Conservation (phyloP, 2,113 vertebrate species). For the Lepus americanus region DNA sequence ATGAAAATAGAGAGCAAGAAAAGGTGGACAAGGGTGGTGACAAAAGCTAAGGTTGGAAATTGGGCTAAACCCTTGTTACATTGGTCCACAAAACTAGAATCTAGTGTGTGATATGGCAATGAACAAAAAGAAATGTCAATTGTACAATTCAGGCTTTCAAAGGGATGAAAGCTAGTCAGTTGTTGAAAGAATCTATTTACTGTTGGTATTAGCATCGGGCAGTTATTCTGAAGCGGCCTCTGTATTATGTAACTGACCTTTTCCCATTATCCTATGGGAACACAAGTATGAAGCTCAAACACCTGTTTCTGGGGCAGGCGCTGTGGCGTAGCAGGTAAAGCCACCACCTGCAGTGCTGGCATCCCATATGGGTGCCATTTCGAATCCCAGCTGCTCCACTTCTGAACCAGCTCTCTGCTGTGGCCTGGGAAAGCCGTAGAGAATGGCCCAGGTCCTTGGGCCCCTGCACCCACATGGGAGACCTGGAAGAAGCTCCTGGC, state of each 20-base stretch:
- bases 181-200: neutral
- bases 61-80: neutral
- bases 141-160: neutral
- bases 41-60: neutral
- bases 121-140: neutral
- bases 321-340: no score
- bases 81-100: neutral
- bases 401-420: no score
- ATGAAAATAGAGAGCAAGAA: constrained; percentile 57
- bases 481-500: no score
- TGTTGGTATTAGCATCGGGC: neutral
- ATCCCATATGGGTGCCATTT: no score
- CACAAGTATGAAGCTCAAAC: neutral
- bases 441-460: no score
- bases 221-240: neutral
- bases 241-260: neutral
- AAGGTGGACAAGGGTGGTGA: neutral
- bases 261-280: neutral
- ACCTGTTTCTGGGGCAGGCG: neutral
- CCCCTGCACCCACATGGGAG: no score
- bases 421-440: no score
- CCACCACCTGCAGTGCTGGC: no score
- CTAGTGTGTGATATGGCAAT: neutral
- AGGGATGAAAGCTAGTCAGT: neutral
- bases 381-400: no score